A percentile compares a stretch with the other conserved stretches of the same genome.
These are phyloP conservation scores for Amblyteles armatorius DNA, from an alignment of 2,888 invertebrate genomes.

Conservation along the genomic window DNA sequence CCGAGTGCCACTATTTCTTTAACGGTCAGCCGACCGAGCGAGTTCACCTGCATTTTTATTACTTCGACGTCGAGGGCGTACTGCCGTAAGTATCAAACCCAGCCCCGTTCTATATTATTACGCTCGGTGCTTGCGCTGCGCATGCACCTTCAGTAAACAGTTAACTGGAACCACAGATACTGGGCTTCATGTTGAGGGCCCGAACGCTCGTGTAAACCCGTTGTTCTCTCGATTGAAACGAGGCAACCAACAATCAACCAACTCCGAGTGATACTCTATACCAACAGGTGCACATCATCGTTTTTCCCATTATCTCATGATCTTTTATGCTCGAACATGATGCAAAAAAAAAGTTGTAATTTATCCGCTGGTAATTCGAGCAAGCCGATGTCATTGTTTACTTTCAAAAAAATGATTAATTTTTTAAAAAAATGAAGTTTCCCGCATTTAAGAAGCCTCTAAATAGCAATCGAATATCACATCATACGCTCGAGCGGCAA, in stretches of 20 bases:
- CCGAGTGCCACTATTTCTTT: conserved; percentile 96
- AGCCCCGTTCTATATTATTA: not conserved
- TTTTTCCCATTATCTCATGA: not conserved
- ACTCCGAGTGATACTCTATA: not conserved
- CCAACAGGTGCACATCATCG: conserved; percentile 1
- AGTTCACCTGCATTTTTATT: conserved; percentile 93
- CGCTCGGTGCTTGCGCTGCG: not conserved
- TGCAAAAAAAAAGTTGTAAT: not conserved
- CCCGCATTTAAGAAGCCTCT: too few relatives aligned
- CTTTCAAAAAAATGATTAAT: not conserved
- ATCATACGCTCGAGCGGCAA: not conserved
- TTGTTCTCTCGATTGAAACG: conserved; percentile 25
- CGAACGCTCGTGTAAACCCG: conserved; percentile 10
- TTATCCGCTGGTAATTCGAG: not conserved
- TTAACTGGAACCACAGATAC: not conserved
- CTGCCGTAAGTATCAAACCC: conserved; percentile 91
- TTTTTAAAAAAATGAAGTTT: not conserved
- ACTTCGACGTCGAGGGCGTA: conserved; percentile 98
- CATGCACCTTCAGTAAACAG: conserved; percentile 2
- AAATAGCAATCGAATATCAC: too few relatives aligned
- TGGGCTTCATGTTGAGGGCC: conserved; percentile 6
- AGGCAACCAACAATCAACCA: not conserved
- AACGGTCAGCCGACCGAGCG: conserved; percentile 92
- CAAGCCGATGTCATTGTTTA: not conserved
- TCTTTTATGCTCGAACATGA: not conserved